Percentiles rank a stretch among this genome's conserved stretches.
Conservation (phyloP, 2,888 invertebrate genomes). For the Monopis laevigella region DNA sequence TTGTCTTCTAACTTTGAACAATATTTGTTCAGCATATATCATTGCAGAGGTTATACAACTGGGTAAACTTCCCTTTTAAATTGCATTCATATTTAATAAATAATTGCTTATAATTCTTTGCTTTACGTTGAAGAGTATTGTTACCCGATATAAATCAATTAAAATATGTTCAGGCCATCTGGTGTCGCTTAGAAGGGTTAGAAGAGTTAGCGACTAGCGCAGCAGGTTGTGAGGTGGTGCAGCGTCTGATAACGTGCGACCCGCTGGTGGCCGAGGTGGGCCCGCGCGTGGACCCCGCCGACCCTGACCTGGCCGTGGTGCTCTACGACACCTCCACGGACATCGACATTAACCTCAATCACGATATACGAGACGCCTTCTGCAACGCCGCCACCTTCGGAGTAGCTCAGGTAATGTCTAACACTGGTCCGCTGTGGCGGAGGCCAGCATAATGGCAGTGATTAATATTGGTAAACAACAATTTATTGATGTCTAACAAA, state of each 20-base stretch:
- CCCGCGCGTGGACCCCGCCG: constrained; percentile 47
- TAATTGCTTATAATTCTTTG: too few species aligned
- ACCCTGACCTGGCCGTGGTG: constrained; percentile 62
- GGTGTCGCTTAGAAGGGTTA: constrained; percentile 74
- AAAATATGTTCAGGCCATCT: constrained; percentile 73
- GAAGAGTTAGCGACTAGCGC: constrained; percentile 66
- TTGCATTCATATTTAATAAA: too few species aligned
- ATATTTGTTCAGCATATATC: too few species aligned
- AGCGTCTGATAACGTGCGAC: constrained; percentile 53
- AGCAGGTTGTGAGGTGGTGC: constrained; percentile 35
- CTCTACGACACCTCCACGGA: constrained; percentile 73
- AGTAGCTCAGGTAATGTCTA: constrained; percentile 34
- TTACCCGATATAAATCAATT: too few species aligned
- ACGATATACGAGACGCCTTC: constrained; percentile 64
- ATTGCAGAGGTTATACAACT: too few species aligned
- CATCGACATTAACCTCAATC: constrained; percentile 73
- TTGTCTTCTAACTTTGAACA: too few species aligned
- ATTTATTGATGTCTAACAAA: too few species aligned
- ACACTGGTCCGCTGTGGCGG: background rate
- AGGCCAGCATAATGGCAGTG: too few species aligned
- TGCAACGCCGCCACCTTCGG: constrained; percentile 43
- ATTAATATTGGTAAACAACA: too few species aligned
- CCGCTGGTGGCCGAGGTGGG: constrained; percentile 67
- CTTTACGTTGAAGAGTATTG: too few species aligned
- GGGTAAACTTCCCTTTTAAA: too few species aligned